Conservation (phyloP, 2,888 invertebrate species). For the Callosobruchus maculatus region DNA sequence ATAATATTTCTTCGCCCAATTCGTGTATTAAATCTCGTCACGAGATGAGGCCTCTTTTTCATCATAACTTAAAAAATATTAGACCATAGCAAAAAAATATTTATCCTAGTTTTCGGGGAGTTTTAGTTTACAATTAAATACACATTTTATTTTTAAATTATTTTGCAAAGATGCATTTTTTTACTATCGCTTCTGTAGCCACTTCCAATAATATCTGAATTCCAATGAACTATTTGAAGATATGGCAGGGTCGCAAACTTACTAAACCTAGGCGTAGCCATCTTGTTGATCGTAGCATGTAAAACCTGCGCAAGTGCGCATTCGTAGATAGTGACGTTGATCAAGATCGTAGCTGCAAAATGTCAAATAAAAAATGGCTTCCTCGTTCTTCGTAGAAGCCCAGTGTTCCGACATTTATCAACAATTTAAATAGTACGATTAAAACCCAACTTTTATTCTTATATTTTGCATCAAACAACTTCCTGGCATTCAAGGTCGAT, state of each 20-base stretch:
- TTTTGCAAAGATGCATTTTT: too few species aligned
- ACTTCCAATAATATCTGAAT: not conserved
- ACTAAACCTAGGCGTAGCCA: not conserved
- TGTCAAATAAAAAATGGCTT: slow-evolving; percentile 22
- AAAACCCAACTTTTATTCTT: slow-evolving; percentile 3
- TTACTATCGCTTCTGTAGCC: not conserved
- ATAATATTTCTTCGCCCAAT: too few species aligned
- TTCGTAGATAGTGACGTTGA: slow-evolving; percentile 3
- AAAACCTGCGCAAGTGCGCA: not conserved
- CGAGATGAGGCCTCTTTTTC: too few species aligned
- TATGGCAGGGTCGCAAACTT: not conserved
- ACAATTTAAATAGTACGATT: slow-evolving; percentile 5
- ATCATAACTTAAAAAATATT: too few species aligned
- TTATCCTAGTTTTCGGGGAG: too few species aligned
- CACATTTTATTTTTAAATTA: too few species aligned
- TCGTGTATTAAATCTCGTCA: too few species aligned
- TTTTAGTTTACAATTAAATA: too few species aligned
- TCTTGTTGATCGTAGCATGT: not conserved
- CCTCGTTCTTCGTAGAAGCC: slow-evolving; percentile 9
- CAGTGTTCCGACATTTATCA: not conserved
- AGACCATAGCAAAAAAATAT: too few species aligned
- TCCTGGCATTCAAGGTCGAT: not conserved
- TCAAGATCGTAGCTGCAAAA: slow-evolving; percentile 1
- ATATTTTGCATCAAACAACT: not conserved
- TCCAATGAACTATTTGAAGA: too few species aligned